These are phyloP conservation scores for Coendou prehensilis DNA, from an alignment of 2,797 vertebrate species.

Conservation along the genomic window DNA sequence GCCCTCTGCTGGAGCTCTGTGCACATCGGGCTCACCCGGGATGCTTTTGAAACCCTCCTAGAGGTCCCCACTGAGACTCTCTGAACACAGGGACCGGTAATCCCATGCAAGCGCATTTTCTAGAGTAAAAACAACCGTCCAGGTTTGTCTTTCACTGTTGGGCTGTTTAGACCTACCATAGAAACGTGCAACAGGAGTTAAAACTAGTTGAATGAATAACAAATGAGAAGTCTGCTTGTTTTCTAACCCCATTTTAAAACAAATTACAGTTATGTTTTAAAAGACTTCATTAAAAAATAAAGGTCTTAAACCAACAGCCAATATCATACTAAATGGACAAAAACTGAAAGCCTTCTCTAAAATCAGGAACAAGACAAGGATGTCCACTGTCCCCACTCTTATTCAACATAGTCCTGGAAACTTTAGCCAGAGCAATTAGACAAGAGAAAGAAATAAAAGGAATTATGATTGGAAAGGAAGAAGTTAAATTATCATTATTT, in stretches of 20 bases:
- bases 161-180: neutral
- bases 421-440: no score
- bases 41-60: conserved; percentile 46
- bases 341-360: no score
- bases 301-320: no score
- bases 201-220: neutral
- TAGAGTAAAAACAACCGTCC: neutral
- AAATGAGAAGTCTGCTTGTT: neutral
- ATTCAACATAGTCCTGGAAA: no score
- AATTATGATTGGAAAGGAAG: no score
- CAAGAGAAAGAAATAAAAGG: no score
- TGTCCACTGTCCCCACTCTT: no score
- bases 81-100: neutral
- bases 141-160: neutral
- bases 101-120: neutral
- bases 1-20: neutral
- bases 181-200: neutral
- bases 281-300: neutral
- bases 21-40: conserved; percentile 20
- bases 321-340: no score
- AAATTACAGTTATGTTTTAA: neutral
- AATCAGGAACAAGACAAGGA: no score
- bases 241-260: conserved; percentile 30
- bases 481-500: no score
- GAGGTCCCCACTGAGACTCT: neutral